Base-by-base conservation (phyloP, 2,113 vertebrate species). In the Eolophus roseicapilla region DNA sequence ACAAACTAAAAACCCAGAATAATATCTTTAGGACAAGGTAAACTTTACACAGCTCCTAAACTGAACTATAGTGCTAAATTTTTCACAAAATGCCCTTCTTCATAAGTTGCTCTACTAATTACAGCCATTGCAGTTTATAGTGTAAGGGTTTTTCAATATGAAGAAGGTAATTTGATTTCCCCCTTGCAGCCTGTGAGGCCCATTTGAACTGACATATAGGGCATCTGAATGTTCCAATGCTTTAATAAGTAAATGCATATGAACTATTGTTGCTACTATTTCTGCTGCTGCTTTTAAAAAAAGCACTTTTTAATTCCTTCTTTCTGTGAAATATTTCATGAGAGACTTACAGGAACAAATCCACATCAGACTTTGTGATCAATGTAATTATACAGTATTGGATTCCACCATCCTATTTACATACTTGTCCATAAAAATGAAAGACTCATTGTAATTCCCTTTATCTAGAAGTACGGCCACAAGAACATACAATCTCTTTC, bases 371-470 rank as follows among this genome's bases (percentile, higher is more conserved):
- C 57, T 86, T 57, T 69, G 55, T 20, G 62, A 93, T 94, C 76
- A 49, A 93, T 85, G 41, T 62, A 82, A 90, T 96, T 92, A 86
- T 92, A 60, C 28, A 82, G 18, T 93, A 90, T 92, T 93, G 90
- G 65, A 88, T 94, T 96, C 17, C 23, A 65, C 35, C 19, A 41
- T 68, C 92, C 39, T 60, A 76, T 95, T 90, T 95, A 88, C 80
- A 95, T 89, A 71, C 17, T 57, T 19, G 9, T 52, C 86, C 75
- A 69, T 82, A 88, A 92, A 93, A 96, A 53, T 49, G 19, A 82
- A 86, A 86, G 46, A 47, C 64, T 60, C 60, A 17, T 77, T 92
- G 21, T 69, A 87, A 95, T 87, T 87, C 65, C 24, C 69, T 88
- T 92, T 52, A 49, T 79, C 44, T 46, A 17, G 0, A 92, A 81